Evolutionary conservation across 2,888 invertebrate species (phyloP), one percentile per base, ranked within the genome.

Genomic region (Diplazon laetatorius): DNA sequence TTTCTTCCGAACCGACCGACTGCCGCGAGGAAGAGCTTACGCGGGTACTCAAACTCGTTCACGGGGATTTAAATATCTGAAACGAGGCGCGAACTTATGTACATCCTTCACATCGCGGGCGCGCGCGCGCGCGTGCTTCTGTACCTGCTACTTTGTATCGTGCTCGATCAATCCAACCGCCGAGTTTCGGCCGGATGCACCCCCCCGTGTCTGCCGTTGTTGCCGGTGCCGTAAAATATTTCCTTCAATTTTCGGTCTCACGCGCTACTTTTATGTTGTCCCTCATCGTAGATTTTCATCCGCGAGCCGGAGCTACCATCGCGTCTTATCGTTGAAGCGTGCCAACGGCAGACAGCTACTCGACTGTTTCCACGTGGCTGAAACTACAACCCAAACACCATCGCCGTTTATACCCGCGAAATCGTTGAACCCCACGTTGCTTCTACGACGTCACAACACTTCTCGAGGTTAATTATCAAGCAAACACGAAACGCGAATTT

Each of bases 11-110:
- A 60, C 69, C 62, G 30, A 48, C n/a, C 71, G 59, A 14, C n/a
- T 16, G 39, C 35, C n/a, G 65, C 30, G 14, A 18, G 39, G 14
- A 42, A 62, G 71, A 78, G 66, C 78, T 73, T 70, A 63, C 55
- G n/a, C n/a, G 59, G 60, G 73, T 55, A 68, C 37, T 74, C 76
- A 70, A 78, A 79, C 78, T 81, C 81, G 78, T 82, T 84, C 82
- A 80, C 82, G 69, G 81, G 82, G 87, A 87, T 87, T 87, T 86
- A 87, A 87, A 87, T 87, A 86, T 87, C 84, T 81, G 83, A 68
- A 70, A 78, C 70, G 50, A 48, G 63, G 70, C 39, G 35, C 20
- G 44, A 66, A 73, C n/a, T n/a, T n/a, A n/a, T n/a, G n/a, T n/a
- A n/a, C n/a, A n/a, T n/a, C n/a, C n/a, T n/a, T n/a, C n/a, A n/a